Evolutionary conservation across 2,888 invertebrate genomes (phyloP), one percentile per base, ranked within the genome.

Genomic region (Erannis defoliaria): DNA sequence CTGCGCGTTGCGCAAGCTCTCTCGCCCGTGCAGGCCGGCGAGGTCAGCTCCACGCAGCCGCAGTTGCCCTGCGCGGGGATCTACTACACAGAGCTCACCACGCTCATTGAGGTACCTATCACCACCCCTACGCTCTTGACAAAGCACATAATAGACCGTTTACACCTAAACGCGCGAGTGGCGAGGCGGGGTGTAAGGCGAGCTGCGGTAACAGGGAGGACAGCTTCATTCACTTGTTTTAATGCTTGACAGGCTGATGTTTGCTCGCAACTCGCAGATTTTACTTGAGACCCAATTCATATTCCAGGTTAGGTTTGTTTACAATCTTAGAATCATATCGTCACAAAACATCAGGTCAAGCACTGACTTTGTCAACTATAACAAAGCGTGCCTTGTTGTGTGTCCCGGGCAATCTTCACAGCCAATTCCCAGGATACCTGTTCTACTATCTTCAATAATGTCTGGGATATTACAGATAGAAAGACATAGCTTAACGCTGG

Each of bases 31-130:
- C 98, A 99, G 93, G 98, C 97, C 88, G 98, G 98, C 78, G 98
- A 99, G 93, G 98, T 99, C 73, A 98, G 97, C 78, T 98, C 98
- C 71, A 98, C 98, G 71, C 97, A 97, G 89, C 97, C 97, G 66
- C 93, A 91, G 73, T 82, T 92, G 62, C 86, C 89, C 43, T 85
- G 90, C 59, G 67, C 77, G 43, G 84, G 78, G 42, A 76, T 85
- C 55, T 93, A 93, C 84, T 88, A 94, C 88, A 74, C 94, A 73
- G 91, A 94, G 86, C 80, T 94, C 84, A 78, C 94, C 82, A 84
- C 86, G 50, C 88, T 93, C 62, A 93, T 93, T 66, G 93, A 93
- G 90, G 93, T 93, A 81, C 2, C 8, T 21, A 80, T 31, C n/a
- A 38, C n/a, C 8, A 21, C 42, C 10, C 21, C 5, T n/a, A n/a